These are phyloP conservation scores for Peromyscus aztecus DNA, from an alignment of 2,797 vertebrate genomes.

Conservation along the genomic window DNA sequence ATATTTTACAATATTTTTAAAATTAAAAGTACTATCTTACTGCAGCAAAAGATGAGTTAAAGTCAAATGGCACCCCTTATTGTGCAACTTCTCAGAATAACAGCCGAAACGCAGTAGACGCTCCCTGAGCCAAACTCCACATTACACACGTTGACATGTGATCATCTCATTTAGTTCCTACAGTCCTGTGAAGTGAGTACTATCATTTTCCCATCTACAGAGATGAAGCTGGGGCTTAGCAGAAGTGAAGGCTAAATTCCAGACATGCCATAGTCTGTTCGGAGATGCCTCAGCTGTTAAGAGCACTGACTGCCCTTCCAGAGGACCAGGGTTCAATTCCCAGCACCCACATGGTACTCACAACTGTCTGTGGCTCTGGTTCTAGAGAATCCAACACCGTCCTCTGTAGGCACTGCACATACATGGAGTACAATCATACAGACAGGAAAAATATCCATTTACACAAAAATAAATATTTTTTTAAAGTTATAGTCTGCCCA, in stretches of 20 bases:
- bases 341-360: not conserved
- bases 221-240: constrained; percentile 15
- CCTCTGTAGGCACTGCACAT: not conserved
- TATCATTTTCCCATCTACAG: constrained; percentile 26
- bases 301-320: not conserved
- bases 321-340: not conserved
- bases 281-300: not conserved
- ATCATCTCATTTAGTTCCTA: constrained; percentile 30
- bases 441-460: not conserved
- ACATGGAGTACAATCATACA: not conserved
- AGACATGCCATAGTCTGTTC: constrained; percentile 50
- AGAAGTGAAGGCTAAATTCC: constrained; percentile 13
- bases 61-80: constrained; percentile 45
- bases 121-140: constrained; percentile 24
- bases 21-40: constrained; percentile 45
- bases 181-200: not conserved
- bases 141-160: not conserved
- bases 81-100: not conserved
- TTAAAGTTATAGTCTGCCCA: constrained; percentile 38
- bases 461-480: not conserved
- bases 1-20: not conserved
- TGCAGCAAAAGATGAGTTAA: constrained; percentile 51
- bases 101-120: constrained; percentile 12
- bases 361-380: not conserved
- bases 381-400: not conserved